Conservation (phyloP, 1,140 invertebrate genomes). For the Telenomus remus region DNA sequence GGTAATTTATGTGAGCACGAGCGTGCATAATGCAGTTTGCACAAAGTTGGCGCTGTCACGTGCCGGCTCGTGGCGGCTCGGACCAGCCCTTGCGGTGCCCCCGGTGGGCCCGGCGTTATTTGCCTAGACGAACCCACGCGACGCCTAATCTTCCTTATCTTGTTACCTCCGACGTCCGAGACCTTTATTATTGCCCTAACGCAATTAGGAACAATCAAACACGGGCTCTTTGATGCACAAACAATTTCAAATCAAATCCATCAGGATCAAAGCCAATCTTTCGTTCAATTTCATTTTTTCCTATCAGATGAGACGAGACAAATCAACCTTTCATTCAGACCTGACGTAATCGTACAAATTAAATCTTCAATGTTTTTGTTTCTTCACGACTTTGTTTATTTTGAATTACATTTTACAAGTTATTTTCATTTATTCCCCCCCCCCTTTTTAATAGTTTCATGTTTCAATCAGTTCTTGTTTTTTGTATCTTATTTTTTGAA, state of each 20-base stretch:
- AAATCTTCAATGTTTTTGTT: no score
- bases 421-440: no score
- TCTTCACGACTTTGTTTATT: no score
- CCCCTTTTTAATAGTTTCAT: no score
- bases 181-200: conserved; percentile 38
- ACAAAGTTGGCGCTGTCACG: conserved; percentile 55
- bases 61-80: conserved; percentile 58
- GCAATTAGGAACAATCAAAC: conserved; percentile 37
- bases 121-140: conserved; percentile 26
- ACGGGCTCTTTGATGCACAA: conserved; percentile 26
- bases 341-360: not conserved
- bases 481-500: no score
- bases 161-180: conserved; percentile 31
- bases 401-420: no score
- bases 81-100: conserved; percentile 35
- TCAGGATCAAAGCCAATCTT: conserved; percentile 1
- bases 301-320: no score
- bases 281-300: no score
- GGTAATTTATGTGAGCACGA: conserved; percentile 64
- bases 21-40: conserved; percentile 66
- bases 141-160: conserved; percentile 46
- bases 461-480: no score
- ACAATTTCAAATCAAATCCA: conserved; percentile 28
- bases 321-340: not conserved
- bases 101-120: conserved; percentile 33